These are phyloP conservation scores for Norana najaformis DNA, from an alignment of 2,888 invertebrate species.

Conservation along the genomic window DNA sequence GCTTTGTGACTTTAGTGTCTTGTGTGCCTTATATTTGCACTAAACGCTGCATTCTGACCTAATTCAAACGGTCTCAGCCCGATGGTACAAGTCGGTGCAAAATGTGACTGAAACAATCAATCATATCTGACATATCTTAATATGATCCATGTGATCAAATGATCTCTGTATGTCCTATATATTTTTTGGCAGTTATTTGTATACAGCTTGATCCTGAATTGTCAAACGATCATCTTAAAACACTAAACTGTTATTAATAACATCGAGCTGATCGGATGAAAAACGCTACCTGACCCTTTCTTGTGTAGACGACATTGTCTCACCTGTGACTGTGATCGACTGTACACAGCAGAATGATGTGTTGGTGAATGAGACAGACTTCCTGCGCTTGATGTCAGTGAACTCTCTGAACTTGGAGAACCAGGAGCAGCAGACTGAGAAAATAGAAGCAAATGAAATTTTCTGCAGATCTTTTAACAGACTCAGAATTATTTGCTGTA, in stretches of 20 bases:
- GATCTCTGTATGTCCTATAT: too few species aligned
- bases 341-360: not conserved
- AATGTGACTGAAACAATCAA: too few species aligned
- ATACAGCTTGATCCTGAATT: too few species aligned
- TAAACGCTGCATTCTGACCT: not conserved
- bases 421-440: conserved; percentile 23
- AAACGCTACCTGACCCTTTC: not conserved
- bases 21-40: not conserved
- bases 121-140: too few species aligned
- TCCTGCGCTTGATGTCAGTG: conserved; percentile 26
- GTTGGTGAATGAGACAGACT: conserved; percentile 26
- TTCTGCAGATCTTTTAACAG: not conserved
- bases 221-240: too few species aligned
- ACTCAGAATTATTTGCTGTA: too few species aligned
- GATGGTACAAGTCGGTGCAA: too few species aligned
- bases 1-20: not conserved
- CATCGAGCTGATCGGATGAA: not conserved
- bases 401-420: conserved; percentile 27
- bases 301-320: not conserved
- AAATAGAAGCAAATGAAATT: not conserved
- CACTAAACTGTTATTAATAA: too few species aligned
- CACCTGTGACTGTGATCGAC: conserved; percentile 1
- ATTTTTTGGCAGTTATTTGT: too few species aligned
- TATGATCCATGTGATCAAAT: too few species aligned
- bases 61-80: too few species aligned